These are phyloP conservation scores for Bufotes viridis DNA, from an alignment of 2,797 vertebrate genomes.

Conservation along the genomic window DNA sequence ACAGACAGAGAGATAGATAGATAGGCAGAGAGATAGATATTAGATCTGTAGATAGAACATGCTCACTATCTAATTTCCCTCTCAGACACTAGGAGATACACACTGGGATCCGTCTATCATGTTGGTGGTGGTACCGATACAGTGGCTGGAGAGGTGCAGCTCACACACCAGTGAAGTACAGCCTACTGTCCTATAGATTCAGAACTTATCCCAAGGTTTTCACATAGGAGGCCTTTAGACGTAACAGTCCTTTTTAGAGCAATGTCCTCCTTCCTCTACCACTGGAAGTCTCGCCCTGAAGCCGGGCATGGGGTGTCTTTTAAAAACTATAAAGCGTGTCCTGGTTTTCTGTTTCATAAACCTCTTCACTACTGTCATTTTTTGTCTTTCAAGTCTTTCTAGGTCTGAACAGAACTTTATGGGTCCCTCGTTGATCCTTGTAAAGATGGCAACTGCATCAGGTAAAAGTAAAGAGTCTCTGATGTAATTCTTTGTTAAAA, in stretches of 20 bases:
- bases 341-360: background rate
- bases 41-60: too few species aligned
- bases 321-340: background rate
- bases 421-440: conserved; percentile 2
- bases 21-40: too few species aligned
- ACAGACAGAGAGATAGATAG: too few species aligned
- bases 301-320: background rate
- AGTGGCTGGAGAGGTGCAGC: too few species aligned
- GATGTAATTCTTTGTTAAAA: conserved; percentile 11
- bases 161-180: too few species aligned
- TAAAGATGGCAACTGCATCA: conserved; percentile 1
- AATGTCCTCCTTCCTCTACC: background rate
- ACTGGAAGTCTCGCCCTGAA: background rate
- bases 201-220: background rate
- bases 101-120: too few species aligned
- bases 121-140: too few species aligned
- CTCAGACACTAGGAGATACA: too few species aligned
- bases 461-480: background rate
- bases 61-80: too few species aligned
- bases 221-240: background rate
- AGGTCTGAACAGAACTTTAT: conserved; percentile 7
- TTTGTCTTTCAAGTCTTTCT: background rate
- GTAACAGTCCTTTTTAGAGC: background rate
- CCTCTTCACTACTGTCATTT: background rate
- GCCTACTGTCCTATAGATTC: too few species aligned